phyloP scores from a whole-genome alignment of 2,797 vertebrate species.

The Numenius phaeopus region DNA sequence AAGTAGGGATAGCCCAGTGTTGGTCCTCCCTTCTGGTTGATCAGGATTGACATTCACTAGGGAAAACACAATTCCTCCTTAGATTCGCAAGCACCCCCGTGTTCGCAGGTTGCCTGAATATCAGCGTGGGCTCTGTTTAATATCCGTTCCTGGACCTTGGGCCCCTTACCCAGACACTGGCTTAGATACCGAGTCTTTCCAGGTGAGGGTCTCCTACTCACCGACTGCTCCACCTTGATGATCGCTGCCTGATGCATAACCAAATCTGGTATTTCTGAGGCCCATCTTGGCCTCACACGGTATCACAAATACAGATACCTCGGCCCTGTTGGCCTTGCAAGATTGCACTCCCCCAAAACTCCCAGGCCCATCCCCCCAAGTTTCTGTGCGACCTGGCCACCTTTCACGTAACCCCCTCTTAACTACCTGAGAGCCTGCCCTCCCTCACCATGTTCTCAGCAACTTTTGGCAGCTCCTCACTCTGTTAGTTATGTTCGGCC shows the following conservation, averaged over 20 bases:
- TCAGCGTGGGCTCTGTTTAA: background rate
- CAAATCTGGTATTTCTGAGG: background rate
- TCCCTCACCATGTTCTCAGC: fast-evolving
- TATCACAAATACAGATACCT: background rate
- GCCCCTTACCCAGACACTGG: background rate
- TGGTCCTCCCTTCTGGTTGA: background rate
- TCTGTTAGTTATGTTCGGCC: background rate
- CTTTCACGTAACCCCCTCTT: background rate
- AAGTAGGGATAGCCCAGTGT: background rate
- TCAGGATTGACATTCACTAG: background rate
- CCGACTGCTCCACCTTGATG: background rate
- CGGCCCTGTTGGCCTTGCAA: background rate
- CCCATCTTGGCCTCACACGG: background rate
- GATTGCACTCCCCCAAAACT: background rate
- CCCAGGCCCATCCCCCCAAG: background rate
- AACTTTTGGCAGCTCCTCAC: background rate
- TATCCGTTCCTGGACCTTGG: background rate
- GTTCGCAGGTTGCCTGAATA: fast-evolving
- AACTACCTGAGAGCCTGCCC: background rate
- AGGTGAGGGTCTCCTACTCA: background rate
- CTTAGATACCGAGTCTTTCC: background rate
- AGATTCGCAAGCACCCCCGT: fast-evolving
- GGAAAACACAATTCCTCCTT: background rate
- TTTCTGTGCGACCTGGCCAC: background rate
- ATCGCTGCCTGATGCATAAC: background rate